Evolutionary conservation across 2,113 vertebrate genomes (phyloP).

Genomic region (Cyanoramphus novaezelandiae): DNA sequence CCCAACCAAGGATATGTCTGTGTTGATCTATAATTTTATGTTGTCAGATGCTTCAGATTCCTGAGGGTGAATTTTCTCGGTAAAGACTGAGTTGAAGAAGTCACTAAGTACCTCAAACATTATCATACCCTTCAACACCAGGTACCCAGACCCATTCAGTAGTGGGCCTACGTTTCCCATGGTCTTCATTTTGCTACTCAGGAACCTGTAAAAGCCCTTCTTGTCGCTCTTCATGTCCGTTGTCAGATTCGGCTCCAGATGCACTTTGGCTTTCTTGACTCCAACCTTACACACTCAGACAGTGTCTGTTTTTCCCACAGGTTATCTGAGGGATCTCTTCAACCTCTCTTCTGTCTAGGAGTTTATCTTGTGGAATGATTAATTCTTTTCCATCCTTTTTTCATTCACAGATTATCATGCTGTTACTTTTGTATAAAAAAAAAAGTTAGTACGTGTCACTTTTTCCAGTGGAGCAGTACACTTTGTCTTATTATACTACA

Average conservation of each 20-base stretch:
- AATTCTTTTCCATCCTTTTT: background rate
- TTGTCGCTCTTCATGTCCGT: background rate
- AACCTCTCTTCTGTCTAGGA: background rate
- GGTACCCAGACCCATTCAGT: background rate
- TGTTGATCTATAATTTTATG: background rate
- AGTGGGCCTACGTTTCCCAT: background rate
- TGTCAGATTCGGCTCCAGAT: background rate
- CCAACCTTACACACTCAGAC: background rate
- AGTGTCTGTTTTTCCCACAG: background rate
- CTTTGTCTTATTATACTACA: background rate
- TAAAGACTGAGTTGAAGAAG: background rate
- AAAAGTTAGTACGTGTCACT: background rate
- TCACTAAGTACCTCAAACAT: background rate
- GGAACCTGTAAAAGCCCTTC: background rate
- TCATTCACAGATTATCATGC: background rate
- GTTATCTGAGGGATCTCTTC: background rate
- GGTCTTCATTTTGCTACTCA: background rate
- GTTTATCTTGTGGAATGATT: background rate
- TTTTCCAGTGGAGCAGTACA: background rate
- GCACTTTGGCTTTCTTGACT: background rate
- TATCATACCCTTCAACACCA: background rate
- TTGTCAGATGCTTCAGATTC: background rate
- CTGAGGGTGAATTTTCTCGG: background rate
- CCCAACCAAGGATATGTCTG: background rate
- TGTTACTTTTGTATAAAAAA: background rate